These are phyloP conservation scores for Aegotheles bennettii DNA, from an alignment of 2,113 vertebrate species.

Conservation along the genomic window DNA sequence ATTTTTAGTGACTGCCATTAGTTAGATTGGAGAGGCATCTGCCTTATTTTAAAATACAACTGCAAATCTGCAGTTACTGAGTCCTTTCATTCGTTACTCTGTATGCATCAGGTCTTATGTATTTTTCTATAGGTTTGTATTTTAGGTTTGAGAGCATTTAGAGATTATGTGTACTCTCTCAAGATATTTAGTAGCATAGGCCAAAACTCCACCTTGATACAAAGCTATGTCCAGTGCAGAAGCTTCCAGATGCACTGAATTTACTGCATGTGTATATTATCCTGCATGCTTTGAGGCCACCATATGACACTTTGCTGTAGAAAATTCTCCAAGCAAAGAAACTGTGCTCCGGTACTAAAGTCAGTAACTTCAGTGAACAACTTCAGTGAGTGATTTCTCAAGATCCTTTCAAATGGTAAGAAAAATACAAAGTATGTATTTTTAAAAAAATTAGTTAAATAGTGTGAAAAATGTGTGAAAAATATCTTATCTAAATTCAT, in stretches of 20 bases:
- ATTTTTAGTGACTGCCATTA: not conserved
- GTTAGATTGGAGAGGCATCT: not conserved
- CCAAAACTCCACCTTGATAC: not conserved
- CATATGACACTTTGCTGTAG: rapidly evolving
- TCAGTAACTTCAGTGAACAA: not conserved
- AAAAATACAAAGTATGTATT: not conserved
- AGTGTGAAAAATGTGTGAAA: not conserved
- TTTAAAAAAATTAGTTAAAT: not conserved
- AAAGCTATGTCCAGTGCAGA: not conserved
- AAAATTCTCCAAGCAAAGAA: not conserved
- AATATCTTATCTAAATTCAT: not conserved
- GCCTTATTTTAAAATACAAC: not conserved
- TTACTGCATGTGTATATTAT: not conserved
- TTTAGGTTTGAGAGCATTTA: not conserved
- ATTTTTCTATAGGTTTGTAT: not conserved
- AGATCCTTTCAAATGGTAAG: not conserved
- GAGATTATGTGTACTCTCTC: not conserved
- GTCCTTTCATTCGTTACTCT: not conserved
- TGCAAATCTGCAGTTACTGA: not conserved
- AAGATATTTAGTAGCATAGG: not conserved
- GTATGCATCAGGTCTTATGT: not conserved
- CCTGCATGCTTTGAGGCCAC: not conserved
- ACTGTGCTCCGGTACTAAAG: not conserved
- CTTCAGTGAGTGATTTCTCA: not conserved
- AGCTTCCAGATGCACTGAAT: not conserved